Percentiles rank a stretch among this genome's conserved stretches.
These are phyloP conservation scores for Leptinotarsa haldemani DNA, from an alignment of 2,888 invertebrate species.

Conservation along the genomic window DNA sequence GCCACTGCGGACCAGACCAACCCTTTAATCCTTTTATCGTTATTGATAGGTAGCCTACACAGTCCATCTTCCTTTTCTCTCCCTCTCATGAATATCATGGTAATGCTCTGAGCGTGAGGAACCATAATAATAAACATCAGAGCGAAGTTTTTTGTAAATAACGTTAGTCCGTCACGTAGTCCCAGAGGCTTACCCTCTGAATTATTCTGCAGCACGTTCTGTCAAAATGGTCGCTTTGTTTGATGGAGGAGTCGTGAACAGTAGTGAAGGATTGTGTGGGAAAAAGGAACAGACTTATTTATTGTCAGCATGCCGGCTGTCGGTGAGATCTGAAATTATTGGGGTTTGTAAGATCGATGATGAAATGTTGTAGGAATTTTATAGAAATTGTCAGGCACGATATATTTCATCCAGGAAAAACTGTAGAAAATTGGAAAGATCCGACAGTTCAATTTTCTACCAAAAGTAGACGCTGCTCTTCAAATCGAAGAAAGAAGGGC, in stretches of 20 bases:
- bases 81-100: slow-evolving; percentile 1
- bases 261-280: not conserved
- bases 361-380: not conserved
- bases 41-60: slow-evolving; percentile 12
- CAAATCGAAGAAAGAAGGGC: too few species aligned
- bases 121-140: slow-evolving; percentile 15
- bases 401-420: too few species aligned
- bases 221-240: slow-evolving; percentile 14
- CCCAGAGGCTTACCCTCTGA: slow-evolving; percentile 5
- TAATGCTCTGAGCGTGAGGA: slow-evolving; percentile 8
- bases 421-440: too few species aligned
- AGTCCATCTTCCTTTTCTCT: slow-evolving; percentile 3
- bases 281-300: not conserved
- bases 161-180: slow-evolving; percentile 7
- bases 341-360: not conserved
- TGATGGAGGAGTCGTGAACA: not conserved
- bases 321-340: not conserved
- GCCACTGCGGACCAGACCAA: slow-evolving; percentile 12
- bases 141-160: slow-evolving; percentile 8
- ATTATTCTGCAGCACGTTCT: slow-evolving; percentile 19
- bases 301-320: not conserved
- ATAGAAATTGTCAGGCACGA: too few species aligned
- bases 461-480: too few species aligned
- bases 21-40: slow-evolving; percentile 20
- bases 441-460: too few species aligned